A percentile compares a stretch with the other conserved stretches of the same genome.
phyloP scores from a whole-genome alignment of 2,113 vertebrate genomes.

The Cettia cetti region DNA sequence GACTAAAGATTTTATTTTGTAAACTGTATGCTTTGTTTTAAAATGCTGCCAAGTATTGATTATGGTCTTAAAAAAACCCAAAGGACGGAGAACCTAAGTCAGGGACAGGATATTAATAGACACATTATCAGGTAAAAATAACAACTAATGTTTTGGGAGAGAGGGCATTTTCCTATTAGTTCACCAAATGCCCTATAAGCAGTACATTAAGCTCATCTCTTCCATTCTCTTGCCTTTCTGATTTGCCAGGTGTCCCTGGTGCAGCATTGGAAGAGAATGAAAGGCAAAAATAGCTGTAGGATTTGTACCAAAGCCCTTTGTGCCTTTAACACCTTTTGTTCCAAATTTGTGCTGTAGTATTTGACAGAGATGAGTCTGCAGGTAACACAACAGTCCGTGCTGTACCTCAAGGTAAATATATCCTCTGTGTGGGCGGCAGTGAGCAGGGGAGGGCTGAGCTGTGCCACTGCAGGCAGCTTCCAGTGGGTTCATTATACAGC shows the following conservation, averaged over 20 bases:
- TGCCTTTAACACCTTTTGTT: not conserved
- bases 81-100: not conserved
- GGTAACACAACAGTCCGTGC: accelerated
- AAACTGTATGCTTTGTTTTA: not conserved
- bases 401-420: not conserved
- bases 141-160: not conserved
- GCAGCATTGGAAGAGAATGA: not conserved
- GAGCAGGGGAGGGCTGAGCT: not conserved
- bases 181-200: not conserved
- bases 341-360: not conserved
- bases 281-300: not conserved
- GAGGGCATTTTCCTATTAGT: not conserved
- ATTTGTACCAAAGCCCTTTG: not conserved
- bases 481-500: not conserved
- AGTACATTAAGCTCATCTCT: not conserved
- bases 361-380: not conserved
- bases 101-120: not conserved
- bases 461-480: not conserved
- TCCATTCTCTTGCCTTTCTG: not conserved
- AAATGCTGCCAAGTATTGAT: not conserved
- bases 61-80: not conserved
- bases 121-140: not conserved
- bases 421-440: not conserved
- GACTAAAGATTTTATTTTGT: not conserved
- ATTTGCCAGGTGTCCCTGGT: not conserved